Conservation (phyloP, 1,140 invertebrate species). For the roundworm (Caenorhabditis elegans) region DNA sequence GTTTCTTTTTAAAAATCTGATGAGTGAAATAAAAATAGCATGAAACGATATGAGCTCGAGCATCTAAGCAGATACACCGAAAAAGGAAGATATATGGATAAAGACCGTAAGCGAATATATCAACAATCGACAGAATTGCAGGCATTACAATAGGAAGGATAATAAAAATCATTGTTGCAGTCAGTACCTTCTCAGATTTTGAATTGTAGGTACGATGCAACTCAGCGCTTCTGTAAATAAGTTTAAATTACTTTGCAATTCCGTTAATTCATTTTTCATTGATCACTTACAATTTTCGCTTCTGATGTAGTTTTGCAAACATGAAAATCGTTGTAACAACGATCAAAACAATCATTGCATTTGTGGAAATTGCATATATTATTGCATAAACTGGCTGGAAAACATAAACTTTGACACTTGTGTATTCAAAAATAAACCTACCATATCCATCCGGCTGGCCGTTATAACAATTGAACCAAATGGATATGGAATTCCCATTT, state of each 20-base stretch:
- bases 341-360: slow-evolving; percentile 2
- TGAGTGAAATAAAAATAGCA: slow-evolving; percentile 16
- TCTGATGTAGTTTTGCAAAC: not conserved
- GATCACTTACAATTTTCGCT: not conserved
- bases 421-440: too few species aligned
- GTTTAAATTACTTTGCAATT: too few species aligned
- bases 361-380: not conserved
- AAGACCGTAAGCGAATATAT: not conserved
- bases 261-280: too few species aligned
- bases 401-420: not conserved
- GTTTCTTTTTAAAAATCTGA: not conserved
- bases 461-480: not conserved
- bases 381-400: slow-evolving; percentile 10
- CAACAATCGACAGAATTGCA: not conserved
- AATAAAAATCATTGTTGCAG: not conserved
- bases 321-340: not conserved
- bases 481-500: not conserved
- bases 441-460: not conserved
- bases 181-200: not conserved
- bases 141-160: not conserved
- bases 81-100: not conserved
- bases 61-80: not conserved
- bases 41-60: not conserved
- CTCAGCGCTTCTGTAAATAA: not conserved
- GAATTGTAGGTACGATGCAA: not conserved